These are phyloP conservation scores for Genyomyrus donnyi DNA, from an alignment of 2,113 vertebrate species.

Conservation along the genomic window DNA sequence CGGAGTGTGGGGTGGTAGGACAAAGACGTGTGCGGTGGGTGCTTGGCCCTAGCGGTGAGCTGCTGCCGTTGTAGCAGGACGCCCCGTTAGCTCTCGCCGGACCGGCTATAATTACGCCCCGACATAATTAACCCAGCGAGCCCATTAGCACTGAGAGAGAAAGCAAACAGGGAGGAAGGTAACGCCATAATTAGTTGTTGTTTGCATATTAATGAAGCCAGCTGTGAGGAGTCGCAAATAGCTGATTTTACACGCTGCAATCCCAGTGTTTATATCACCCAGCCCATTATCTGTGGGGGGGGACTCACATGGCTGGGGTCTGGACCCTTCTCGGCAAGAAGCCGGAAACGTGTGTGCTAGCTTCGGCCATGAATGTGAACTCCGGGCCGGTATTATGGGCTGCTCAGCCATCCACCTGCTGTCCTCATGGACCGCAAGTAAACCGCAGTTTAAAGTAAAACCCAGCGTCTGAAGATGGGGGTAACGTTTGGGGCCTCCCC, in stretches of 20 bases:
- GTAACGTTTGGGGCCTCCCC: neutral
- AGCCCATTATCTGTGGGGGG: neutral
- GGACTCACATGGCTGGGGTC: neutral
- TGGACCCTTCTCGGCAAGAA: neutral
- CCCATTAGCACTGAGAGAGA: constrained; percentile 64
- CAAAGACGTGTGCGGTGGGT: constrained; percentile 55
- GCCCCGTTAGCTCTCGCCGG: constrained; percentile 70
- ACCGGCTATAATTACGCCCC: constrained; percentile 78
- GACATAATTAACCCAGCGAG: constrained; percentile 84
- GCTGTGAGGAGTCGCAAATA: constrained; percentile 74
- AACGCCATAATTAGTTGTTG: constrained; percentile 84
- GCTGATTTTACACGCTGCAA: constrained; percentile 77
- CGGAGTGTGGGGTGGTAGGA: neutral
- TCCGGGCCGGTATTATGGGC: neutral
- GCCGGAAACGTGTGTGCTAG: neutral
- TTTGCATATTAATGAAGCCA: constrained; percentile 83
- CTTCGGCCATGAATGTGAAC: neutral
- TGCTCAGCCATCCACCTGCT: neutral
- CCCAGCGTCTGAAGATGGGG: neutral
- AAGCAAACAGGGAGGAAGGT: constrained; percentile 55
- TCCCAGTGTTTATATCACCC: neutral
- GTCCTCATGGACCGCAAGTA: neutral
- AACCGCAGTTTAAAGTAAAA: neutral
- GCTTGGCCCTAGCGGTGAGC: constrained; percentile 40
- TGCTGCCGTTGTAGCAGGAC: constrained; percentile 63